phyloP scores from a whole-genome alignment of 2,797 vertebrate genomes.

The Zalophus californianus region DNA sequence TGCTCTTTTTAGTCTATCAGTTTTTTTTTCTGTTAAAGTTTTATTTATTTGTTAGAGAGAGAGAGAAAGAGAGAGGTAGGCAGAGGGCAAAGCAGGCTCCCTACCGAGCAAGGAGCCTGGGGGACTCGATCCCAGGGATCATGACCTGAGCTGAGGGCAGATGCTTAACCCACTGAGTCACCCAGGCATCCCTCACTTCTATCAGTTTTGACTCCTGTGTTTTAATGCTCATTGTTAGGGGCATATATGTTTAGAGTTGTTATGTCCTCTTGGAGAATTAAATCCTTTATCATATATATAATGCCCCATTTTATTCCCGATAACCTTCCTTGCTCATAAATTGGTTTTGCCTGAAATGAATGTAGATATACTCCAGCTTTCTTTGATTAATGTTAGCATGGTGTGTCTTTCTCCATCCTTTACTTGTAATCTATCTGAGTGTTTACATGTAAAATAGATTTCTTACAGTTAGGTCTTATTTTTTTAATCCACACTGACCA shows the following conservation, averaged over 20 bases:
- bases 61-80: no score
- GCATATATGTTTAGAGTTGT: background rate
- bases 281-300: background rate
- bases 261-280: constrained; percentile 14
- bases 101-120: no score
- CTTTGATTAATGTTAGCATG: background rate
- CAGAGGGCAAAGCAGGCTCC: no score
- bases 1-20: background rate
- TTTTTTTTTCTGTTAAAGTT: background rate
- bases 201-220: background rate
- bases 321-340: background rate
- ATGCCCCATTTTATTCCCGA: background rate
- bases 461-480: background rate
- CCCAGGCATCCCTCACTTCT: background rate
- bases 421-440: background rate
- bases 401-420: background rate
- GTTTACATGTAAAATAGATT: background rate
- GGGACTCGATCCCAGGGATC: no score
- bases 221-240: background rate
- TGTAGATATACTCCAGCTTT: background rate
- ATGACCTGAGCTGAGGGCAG: no score
- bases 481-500: background rate
- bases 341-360: background rate
- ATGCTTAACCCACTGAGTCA: background rate
- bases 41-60: background rate